These are phyloP conservation scores for Cololabis saira DNA, from an alignment of 2,113 vertebrate genomes.

Conservation along the genomic window DNA sequence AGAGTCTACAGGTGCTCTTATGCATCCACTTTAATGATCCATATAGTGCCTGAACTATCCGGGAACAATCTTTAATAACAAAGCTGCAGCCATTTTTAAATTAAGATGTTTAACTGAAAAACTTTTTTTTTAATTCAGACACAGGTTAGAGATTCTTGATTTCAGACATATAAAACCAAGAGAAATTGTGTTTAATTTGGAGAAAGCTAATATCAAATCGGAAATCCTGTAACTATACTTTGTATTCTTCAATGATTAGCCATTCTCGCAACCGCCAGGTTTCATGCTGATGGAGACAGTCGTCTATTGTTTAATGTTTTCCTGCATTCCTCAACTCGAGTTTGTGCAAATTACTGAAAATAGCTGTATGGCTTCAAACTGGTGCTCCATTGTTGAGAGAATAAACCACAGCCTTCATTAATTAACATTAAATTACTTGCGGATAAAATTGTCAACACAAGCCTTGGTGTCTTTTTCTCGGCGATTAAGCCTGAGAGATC, in stretches of 20 bases:
- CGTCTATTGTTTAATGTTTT: constrained; percentile 60
- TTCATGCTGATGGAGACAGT: constrained; percentile 52
- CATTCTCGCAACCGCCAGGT: constrained; percentile 41
- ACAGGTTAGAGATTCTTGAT: too few species aligned
- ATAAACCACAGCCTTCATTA: constrained; percentile 66
- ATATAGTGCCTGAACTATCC: too few species aligned
- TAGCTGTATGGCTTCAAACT: constrained; percentile 49
- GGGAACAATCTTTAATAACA: too few species aligned
- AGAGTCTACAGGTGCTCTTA: too few species aligned
- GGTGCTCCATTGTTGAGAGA: constrained; percentile 43
- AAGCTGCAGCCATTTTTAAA: too few species aligned
- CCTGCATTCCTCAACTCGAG: constrained; percentile 41
- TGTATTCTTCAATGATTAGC: constrained; percentile 8
- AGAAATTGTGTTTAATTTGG: too few species aligned
- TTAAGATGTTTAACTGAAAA: too few species aligned
- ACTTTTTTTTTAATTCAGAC: too few species aligned
- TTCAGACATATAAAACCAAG: too few species aligned
- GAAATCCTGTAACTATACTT: too few species aligned
- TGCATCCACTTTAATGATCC: too few species aligned
- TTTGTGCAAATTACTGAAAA: constrained; percentile 48
- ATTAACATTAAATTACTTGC: constrained; percentile 62
- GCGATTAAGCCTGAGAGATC: constrained; percentile 50
- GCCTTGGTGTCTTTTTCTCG: constrained; percentile 39
- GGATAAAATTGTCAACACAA: constrained; percentile 56
- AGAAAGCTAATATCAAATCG: too few species aligned